Base-by-base conservation (phyloP, 2,113 vertebrate species). In the Acrocephalus kingi region DNA sequence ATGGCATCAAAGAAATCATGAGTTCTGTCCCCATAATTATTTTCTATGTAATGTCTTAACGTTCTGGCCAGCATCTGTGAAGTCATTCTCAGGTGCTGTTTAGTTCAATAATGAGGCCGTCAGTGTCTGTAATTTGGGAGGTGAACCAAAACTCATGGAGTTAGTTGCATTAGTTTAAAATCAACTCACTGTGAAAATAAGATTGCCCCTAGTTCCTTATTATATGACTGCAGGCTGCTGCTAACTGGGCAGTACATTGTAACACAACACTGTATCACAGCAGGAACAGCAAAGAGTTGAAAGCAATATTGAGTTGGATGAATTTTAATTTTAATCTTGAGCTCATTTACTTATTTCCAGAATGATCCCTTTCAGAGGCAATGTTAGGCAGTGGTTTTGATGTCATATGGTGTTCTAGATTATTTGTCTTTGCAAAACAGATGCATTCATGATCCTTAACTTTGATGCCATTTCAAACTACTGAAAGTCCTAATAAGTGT, bases 161-260 rank as follows among this genome's bases (percentile, higher is more conserved):
- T 64, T 71, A 68, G 30, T 56, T 54, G 74, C 56, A 91, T 84
- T 78, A 68, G 82, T 78, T 94, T 78, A 73, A 95, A 94, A 79
- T 31, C 74, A 91, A 62, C 69, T 91, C 56, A 61, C 24, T 56
- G 43, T 5, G 10, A 69, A 80, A 58, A 73, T 61, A 63, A 39
- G 21, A 67, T 80, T 93, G 64, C 20, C 64, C 33, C 15, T 58
- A 49, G 73, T 68, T 84, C 73, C 64, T 72, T 89, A 56, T 56
- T 84, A 3, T 27, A 10, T 78, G 76, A 81, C 31, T 71, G 21
- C 56, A 82, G 71, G 41, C 71, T 91, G 90, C 59, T 49, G 51
- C 72, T 83, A 49, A 80, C 52, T 82, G 73, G 35, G 55, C 84
- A 55, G 16, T 61, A 10, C 54, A 37, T 73, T 92, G 35, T 66